Base-by-base conservation (phyloP, 2,113 vertebrate species). In the Syrmaticus mikado region DNA sequence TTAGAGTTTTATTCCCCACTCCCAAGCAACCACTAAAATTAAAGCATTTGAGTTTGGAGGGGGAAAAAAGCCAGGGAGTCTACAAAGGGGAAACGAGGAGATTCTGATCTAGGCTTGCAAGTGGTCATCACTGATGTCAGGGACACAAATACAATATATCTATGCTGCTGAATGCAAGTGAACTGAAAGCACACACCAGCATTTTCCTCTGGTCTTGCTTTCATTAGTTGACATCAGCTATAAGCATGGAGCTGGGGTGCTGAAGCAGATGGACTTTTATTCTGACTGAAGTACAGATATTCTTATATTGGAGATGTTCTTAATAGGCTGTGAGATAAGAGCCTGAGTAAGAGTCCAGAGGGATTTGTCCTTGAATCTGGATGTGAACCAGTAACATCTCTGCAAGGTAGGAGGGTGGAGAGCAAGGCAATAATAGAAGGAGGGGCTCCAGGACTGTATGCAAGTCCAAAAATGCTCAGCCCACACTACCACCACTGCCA, bases 351-450 rank as follows among this genome's bases (percentile, higher is more conserved):
- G 70, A 94, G 79, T 58, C 40, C 87, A 46, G 34, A 71, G 46
- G 40, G 85, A 92, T 93, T 58, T 20, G 60, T n/a, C 80, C 77
- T 84, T 89, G 74, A 67, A 94, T 81, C 57, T 94, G 75, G 60
- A 58, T 6, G n/a, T 3, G 20, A 18, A 3, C 57, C 11, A 4
- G 1, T 2, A 85, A 13, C 18, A 64, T 7, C 11, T 64, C 21
- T 21, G 9, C 34, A 89, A 27, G 34, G 25, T 30, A 66, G 36
- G 36, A 79, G 5, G 8, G 4, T 61, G 5, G 3, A 41, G 13
- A 74, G 13, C 21, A 60, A 52, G n/a, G 32, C 32, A 76, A 30
- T 0, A 2, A 50, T 7, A 38, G 30, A 74, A 38, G 40, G 15
- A 65, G 28, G 6, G 21, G 2, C 3, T 68, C 46, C 81, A 68